Evolutionary conservation across 2,888 invertebrate genomes (phyloP), one percentile per base, ranked within the genome.

Genomic region (Luperina nickerlii): DNA sequence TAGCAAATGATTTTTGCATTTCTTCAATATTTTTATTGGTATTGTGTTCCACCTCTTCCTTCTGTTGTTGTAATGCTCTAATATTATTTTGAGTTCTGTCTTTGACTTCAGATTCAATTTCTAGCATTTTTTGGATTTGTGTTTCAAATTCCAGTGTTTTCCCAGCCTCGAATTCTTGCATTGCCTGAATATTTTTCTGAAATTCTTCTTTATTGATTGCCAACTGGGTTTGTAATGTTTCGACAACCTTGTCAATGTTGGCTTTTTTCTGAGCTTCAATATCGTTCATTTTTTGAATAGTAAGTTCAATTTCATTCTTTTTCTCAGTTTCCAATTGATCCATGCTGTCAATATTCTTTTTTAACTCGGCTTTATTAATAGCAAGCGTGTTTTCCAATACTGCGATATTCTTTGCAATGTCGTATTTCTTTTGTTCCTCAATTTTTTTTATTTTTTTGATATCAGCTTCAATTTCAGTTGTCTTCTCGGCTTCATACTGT

Each of bases 341-440:
- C 18, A 81, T 60, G 32, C 42, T 38, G 4, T 70, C 48, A 32
- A 71, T 79, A 27, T 63, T 84, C 4, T 62, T 81, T 24, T 63
- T 20, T 24, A 32, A 38, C 24, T 68, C n/a, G 0, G 70, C 38
- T 71, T 78, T 81, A 15, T 27, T 79, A 0, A 54, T 71, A 15
- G 62, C 66, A 54, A 68, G 62, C 24, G 8, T 62, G 11, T 79
- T 79, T 66, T 84, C 71, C 54, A 57, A 54, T 7, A 18, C n/a
- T 68, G 67, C 67, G 6, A 81, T 78, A 38, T 78, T 84, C 27
- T 71, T 71, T 4, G 84, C 71, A 63, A 71, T 79, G 4, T 67
- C 54, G 13, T 27, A 48, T 84, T 78, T 84, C 54, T 38, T 79
- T 79, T 81, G 70, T 11, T 79, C 38, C 9, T 84, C 81, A 48